Evolutionary conservation across 2,113 vertebrate species (phyloP).

Genomic region (Hirundichthys speculiger): DNA sequence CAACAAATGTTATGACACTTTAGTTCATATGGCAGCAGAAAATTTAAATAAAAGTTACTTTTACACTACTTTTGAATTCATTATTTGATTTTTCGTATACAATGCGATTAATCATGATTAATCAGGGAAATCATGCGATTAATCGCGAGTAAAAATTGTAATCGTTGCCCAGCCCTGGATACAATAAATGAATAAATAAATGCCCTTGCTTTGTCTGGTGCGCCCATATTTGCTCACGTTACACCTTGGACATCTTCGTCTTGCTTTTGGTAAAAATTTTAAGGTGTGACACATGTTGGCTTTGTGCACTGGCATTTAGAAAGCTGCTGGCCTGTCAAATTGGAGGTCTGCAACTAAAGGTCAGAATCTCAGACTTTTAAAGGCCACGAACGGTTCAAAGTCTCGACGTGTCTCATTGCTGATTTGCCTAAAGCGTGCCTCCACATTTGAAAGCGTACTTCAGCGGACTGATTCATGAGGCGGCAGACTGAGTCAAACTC

Average conservation of each 20-base stretch:
- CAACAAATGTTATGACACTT: too few relatives aligned
- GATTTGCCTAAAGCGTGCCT: conserved; percentile 17
- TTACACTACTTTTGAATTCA: too few relatives aligned
- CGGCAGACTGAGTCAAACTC: conserved; percentile 21
- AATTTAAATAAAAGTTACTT: too few relatives aligned
- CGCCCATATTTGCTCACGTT: not conserved
- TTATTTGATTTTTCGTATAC: too few relatives aligned
- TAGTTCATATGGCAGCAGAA: too few relatives aligned
- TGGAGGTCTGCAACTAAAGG: conserved; percentile 42
- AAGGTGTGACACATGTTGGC: conserved; percentile 27
- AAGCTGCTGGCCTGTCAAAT: conserved; percentile 22
- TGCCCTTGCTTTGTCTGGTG: too few relatives aligned
- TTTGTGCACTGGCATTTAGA: conserved; percentile 54
- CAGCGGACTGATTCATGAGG: conserved; percentile 10
- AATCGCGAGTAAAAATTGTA: too few relatives aligned
- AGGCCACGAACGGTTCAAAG: conserved; percentile 21
- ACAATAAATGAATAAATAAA: too few relatives aligned
- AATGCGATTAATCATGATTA: too few relatives aligned
- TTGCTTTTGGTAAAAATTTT: conserved; percentile 3
- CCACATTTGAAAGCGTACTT: not conserved
- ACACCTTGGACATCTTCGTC: conserved; percentile 1
- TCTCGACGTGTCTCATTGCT: not conserved
- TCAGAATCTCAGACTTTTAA: conserved; percentile 36
- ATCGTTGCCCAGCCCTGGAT: too few relatives aligned
- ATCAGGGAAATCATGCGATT: too few relatives aligned